Conservation (phyloP, 2,113 vertebrate species). For the Poeciliopsis retropinna region DNA sequence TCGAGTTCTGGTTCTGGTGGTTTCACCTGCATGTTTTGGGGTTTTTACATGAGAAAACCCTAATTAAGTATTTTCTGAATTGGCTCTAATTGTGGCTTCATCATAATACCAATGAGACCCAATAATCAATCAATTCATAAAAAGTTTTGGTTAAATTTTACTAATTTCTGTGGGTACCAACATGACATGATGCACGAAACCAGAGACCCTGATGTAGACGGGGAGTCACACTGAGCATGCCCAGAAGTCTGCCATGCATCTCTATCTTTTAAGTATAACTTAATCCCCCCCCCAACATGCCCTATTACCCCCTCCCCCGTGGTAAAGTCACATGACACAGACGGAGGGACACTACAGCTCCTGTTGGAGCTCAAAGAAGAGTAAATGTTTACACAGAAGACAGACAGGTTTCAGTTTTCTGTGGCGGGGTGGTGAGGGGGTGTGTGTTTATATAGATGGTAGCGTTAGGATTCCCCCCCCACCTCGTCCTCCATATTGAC, state of each 20-base stretch:
- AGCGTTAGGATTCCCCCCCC: background rate
- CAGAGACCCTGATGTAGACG: background rate
- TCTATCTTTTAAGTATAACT: conserved; percentile 2
- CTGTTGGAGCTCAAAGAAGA: conserved; percentile 65
- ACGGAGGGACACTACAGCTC: conserved; percentile 60
- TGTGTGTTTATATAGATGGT: conserved; percentile 22
- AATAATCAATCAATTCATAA: too few relatives aligned
- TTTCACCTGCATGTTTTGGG: background rate
- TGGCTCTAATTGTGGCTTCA: background rate
- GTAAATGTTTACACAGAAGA: conserved; percentile 73
- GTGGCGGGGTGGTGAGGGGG: background rate
- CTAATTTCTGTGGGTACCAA: background rate
- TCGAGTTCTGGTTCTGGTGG: background rate
- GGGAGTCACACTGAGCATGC: conserved; percentile 34
- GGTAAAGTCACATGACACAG: conserved; percentile 72
- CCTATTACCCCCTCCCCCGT: conserved; percentile 23
- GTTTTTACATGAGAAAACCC: background rate
- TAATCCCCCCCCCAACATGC: conserved; percentile 5
- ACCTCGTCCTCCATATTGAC: conserved; percentile 14
- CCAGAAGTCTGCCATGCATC: conserved; percentile 30
- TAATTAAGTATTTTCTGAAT: background rate
- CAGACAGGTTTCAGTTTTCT: conserved; percentile 45
- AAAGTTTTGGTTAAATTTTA: background rate
- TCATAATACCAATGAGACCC: too few relatives aligned
- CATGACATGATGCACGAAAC: background rate